These are phyloP conservation scores for Dastarcus helophoroides DNA, from an alignment of 2,888 invertebrate species.

Conservation along the genomic window DNA sequence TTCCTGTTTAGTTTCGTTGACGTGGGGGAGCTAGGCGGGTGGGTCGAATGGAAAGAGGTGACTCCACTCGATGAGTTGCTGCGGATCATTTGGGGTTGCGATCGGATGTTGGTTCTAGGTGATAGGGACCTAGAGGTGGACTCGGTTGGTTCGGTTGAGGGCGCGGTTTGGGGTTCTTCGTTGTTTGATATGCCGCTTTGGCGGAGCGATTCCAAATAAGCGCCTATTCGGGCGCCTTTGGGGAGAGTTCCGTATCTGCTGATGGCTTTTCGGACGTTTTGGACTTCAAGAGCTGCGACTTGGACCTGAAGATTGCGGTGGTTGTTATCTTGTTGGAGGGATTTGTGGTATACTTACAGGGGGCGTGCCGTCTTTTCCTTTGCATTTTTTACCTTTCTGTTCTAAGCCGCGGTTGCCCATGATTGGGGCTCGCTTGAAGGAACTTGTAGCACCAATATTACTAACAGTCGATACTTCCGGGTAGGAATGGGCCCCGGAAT, in stretches of 20 bases:
- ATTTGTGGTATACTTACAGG: conserved; percentile 24
- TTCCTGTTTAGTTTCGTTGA: conserved; percentile 46
- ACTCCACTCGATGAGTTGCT: conserved; percentile 82
- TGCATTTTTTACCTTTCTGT: conserved; percentile 51
- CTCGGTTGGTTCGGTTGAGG: conserved; percentile 31
- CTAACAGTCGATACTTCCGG: conserved; percentile 38
- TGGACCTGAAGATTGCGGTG: conserved; percentile 59
- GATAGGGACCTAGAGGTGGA: conserved; percentile 46
- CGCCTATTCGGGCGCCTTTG: conserved; percentile 92
- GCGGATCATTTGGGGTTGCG: conserved; percentile 74
- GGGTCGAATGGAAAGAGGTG: conserved; percentile 44
- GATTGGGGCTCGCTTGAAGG: conserved; percentile 48
- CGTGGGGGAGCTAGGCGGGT: conserved; percentile 49
- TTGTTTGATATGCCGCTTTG: conserved; percentile 53
- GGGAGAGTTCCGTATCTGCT: conserved; percentile 95
- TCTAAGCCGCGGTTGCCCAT: conserved; percentile 50
- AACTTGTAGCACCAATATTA: conserved; percentile 37
- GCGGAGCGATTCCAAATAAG: conserved; percentile 86
- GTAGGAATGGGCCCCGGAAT: conserved; percentile 46
- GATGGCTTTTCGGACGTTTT: conserved; percentile 88
- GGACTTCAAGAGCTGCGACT: conserved; percentile 87
- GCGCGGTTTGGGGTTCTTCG: conserved; percentile 27
- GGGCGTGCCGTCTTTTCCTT: conserved; percentile 25
- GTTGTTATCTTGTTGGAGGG: too few relatives aligned
- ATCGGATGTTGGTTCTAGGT: conserved; percentile 52